Conservation (phyloP, 2,113 vertebrate genomes). For the Castor canadensis region DNA sequence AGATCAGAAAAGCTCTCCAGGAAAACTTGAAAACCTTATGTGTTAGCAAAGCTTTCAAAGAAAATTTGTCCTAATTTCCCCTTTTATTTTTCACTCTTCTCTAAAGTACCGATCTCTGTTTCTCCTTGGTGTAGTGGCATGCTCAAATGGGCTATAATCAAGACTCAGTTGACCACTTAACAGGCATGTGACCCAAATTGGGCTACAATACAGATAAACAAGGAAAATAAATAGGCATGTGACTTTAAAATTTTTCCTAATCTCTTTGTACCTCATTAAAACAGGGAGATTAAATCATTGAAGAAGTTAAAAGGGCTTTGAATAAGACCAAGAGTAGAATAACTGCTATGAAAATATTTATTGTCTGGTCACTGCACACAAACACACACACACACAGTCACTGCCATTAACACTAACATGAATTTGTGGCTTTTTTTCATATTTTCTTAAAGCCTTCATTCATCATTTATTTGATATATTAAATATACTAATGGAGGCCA, state of each 20-base stretch:
- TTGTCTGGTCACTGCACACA: not conserved
- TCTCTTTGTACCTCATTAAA: not conserved
- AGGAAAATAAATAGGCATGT: not conserved
- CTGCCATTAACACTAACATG: not conserved
- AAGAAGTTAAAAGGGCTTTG: not conserved
- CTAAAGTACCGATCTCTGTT: not conserved
- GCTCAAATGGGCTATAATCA: not conserved
- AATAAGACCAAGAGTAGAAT: not conserved
- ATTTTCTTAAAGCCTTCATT: not conserved
- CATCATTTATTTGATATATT: not conserved
- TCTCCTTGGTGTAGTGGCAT: not conserved
- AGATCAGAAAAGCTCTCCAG: not conserved
- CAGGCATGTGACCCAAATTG: not conserved
- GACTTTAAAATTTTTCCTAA: not conserved
- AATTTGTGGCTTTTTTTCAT: not conserved
- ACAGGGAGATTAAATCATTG: not conserved
- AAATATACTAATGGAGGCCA: not conserved
- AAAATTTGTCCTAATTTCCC: not conserved
- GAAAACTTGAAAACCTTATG: not conserved
- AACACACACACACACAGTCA: not conserved
- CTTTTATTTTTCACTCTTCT: not conserved
- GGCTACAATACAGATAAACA: too few species aligned
- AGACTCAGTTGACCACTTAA: not conserved
- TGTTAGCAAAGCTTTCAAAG: not conserved
- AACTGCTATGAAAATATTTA: not conserved